Conservation (phyloP, 1,140 invertebrate genomes). For the Panagrolaimus sp. region DNA sequence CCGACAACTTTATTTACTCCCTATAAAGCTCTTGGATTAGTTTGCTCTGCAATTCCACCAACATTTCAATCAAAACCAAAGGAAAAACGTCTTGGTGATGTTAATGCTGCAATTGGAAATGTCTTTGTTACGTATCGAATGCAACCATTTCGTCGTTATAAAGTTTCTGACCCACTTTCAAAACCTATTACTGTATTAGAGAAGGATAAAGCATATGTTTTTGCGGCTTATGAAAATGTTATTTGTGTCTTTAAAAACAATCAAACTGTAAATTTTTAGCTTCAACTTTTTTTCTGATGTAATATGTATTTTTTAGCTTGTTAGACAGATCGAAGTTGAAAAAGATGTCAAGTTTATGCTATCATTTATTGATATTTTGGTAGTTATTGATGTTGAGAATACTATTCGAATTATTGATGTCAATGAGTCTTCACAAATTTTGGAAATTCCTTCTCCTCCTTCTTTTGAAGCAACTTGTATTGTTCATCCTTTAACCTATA, state of each 20-base stretch:
- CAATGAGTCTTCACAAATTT: neutral
- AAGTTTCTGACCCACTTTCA: neutral
- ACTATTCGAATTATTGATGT: slow-evolving; percentile 9
- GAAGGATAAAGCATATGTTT: slow-evolving; percentile 10
- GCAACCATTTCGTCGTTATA: slow-evolving; percentile 12
- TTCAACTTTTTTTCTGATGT: neutral
- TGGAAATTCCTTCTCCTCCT: slow-evolving; percentile 5
- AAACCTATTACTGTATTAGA: slow-evolving; percentile 7
- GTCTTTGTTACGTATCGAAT: slow-evolving; percentile 12
- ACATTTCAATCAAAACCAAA: slow-evolving; percentile 2
- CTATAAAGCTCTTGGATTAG: slow-evolving; percentile 6
- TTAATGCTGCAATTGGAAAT: slow-evolving; percentile 13
- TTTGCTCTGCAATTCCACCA: neutral
- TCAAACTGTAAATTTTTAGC: neutral
- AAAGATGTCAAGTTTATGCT: slow-evolving; percentile 6
- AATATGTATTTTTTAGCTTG: neutral
- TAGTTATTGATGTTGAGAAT: slow-evolving; percentile 3
- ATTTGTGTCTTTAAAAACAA: slow-evolving; percentile 15
- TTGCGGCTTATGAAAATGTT: neutral
- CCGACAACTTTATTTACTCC: neutral
- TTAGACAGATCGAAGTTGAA: neutral
- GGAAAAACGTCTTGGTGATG: slow-evolving; percentile 9
- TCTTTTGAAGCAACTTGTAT: neutral
- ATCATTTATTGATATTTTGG: slow-evolving; percentile 16
- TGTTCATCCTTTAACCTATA: slow-evolving; percentile 27